Conservation (phyloP, 2,888 invertebrate species). For the Thymelicus lineola region DNA sequence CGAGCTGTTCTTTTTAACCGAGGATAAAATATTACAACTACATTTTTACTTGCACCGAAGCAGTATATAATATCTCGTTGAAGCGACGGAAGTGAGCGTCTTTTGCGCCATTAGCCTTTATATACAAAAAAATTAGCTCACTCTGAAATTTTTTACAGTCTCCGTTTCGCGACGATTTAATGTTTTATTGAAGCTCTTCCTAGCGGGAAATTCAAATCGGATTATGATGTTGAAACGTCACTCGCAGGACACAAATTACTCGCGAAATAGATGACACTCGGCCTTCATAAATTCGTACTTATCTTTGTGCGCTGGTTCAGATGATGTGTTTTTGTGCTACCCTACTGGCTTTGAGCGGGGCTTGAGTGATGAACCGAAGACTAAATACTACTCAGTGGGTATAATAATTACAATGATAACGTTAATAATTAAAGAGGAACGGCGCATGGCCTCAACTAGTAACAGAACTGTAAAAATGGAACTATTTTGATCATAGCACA, state of each 20-base stretch:
- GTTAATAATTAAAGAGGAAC: too few species aligned
- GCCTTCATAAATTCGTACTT: slow-evolving; percentile 34
- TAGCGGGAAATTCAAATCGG: slow-evolving; percentile 27
- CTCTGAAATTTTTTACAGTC: slow-evolving; percentile 45
- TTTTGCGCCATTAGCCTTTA: slow-evolving; percentile 45
- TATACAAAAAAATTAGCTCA: slow-evolving; percentile 45
- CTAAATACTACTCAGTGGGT: neutral
- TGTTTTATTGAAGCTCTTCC: slow-evolving; percentile 34
- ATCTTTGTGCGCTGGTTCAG: slow-evolving; percentile 20
- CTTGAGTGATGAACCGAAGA: slow-evolving; percentile 5
- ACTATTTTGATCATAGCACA: too few species aligned
- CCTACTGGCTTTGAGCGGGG: neutral
- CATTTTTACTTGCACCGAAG: slow-evolving; percentile 37
- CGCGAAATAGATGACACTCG: slow-evolving; percentile 27
- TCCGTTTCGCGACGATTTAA: slow-evolving; percentile 44
- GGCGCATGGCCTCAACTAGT: too few species aligned
- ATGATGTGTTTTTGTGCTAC: slow-evolving; percentile 18
- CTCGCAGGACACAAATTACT: slow-evolving; percentile 35
- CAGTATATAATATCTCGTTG: slow-evolving; percentile 40
- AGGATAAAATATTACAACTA: slow-evolving; percentile 38
- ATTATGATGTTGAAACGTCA: slow-evolving; percentile 34
- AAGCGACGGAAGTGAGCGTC: slow-evolving; percentile 43
- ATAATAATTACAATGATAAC: too few species aligned
- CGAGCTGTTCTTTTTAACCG: slow-evolving; percentile 38
- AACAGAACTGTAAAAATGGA: too few species aligned